Evolutionary conservation across 2,888 invertebrate genomes (phyloP), one percentile per base, ranked within the genome.

Genomic region (Endotricha flammealis): DNA sequence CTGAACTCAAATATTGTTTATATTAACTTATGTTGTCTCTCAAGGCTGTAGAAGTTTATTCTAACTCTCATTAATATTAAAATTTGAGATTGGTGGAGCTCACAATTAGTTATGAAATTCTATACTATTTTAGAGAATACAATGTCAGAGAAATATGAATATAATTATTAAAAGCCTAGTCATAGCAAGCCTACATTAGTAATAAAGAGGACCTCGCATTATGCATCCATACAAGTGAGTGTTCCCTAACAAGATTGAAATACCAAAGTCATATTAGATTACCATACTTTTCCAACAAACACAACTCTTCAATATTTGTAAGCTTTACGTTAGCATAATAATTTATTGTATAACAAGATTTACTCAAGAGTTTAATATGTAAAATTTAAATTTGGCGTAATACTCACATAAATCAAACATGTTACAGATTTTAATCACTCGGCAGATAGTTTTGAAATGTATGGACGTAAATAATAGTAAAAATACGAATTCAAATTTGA

Each of bases 201-300:
- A 60, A 64, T 65, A 73, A 79, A 80, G 67, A 76, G 73, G 80
- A 80, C 81, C 73, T 68, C 60, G 61, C 57, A 64, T 63, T 61
- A 53, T 46, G 80, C 65, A 81, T 44, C 79, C 82, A 65, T 73
- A 79, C 62, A 78, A 76, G 68, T 74, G 75, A 45, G 38, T 53
- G 56, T 61, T 55, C 57, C 57, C 51, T 85, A 85, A 85, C 74
- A 78, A 76, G 85, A 82, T 85, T 82, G 62, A 74, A 76, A 80
- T 76, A 73, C 73, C 72, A 70, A 74, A 73, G 71, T 73, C 68
- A 82, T 78, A 78, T 80, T 74, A 71, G 66, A 82, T 80, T 81
- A 81, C 67, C 58, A 65, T 71, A 65, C 57, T 61, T 64, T 60
- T 50, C 20, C 60, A 62, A 59, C 66, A 69, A 64, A 62, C 53